phyloP scores from a whole-genome alignment of 2,888 invertebrate genomes.

The Barypeithes pellucidus region DNA sequence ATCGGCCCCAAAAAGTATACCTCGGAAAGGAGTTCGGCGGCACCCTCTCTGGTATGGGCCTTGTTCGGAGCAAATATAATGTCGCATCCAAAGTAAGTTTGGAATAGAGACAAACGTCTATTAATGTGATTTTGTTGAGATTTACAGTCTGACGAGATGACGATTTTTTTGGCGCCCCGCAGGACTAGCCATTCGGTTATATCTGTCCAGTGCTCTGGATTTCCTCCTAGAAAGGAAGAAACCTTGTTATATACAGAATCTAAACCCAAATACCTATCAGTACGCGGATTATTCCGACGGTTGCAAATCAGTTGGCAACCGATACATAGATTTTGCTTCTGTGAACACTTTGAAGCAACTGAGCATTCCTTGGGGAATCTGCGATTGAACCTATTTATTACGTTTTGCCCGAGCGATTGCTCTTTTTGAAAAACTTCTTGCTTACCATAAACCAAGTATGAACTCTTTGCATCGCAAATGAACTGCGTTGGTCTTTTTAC shows the following conservation, averaged over 20 bases:
- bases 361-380: no score
- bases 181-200: conserved; percentile 89
- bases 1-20: conserved; percentile 64
- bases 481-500: conserved; percentile 65
- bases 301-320: no score
- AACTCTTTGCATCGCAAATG: conserved; percentile 65
- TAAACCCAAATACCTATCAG: no score
- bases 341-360: no score
- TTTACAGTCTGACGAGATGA: conserved; percentile 85
- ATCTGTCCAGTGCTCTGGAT: conserved; percentile 66
- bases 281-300: no score
- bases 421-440: no score
- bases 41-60: conserved; percentile 62
- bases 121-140: conserved; percentile 80
- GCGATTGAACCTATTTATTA: no score
- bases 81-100: conserved; percentile 64
- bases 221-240: conserved; percentile 61
- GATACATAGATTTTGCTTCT: no score
- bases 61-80: conserved; percentile 64
- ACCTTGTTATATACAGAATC: no score
- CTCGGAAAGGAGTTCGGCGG: conserved; percentile 61
- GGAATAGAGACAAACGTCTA: conserved; percentile 64
- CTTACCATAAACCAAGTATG: conserved; percentile 67
- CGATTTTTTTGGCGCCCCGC: conserved; percentile 85
- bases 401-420: no score